phyloP scores from a whole-genome alignment of 2,113 vertebrate species.

The Morone saxatilis region DNA sequence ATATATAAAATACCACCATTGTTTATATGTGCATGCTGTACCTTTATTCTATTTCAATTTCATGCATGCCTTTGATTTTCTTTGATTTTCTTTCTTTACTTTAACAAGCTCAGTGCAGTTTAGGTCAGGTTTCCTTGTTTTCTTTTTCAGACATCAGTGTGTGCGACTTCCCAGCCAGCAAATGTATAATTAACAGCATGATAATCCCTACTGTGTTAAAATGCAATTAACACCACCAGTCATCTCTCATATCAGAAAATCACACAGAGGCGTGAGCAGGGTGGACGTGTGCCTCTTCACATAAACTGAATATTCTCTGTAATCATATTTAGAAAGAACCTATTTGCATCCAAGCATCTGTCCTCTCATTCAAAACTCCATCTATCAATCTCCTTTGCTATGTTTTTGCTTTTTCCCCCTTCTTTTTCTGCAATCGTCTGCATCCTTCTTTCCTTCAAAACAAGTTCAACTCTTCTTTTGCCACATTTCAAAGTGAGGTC shows the following conservation, averaged over 20 bases:
- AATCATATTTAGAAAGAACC: conserved; percentile 54
- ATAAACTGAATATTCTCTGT: conserved; percentile 59
- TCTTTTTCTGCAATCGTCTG: neutral
- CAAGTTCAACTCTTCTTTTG: neutral
- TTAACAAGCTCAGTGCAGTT: conserved; percentile 19
- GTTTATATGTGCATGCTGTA: conserved; percentile 6
- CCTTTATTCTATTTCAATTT: neutral
- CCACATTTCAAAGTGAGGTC: neutral
- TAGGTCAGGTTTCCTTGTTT: conserved; percentile 34
- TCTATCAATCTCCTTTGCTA: conserved; percentile 31
- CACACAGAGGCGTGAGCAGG: conserved; percentile 44
- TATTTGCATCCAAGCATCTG: conserved; percentile 55
- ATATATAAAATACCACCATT: conserved; percentile 5
- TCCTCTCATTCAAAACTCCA: conserved; percentile 25
- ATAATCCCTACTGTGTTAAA: conserved; percentile 64
- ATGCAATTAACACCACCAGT: conserved; percentile 68
- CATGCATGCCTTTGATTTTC: rapidly evolving
- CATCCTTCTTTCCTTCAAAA: neutral
- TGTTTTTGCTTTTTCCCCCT: neutral
- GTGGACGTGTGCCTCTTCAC: conserved; percentile 63
- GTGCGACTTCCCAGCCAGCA: conserved; percentile 32
- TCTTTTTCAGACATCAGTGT: conserved; percentile 10
- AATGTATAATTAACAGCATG: conserved; percentile 58
- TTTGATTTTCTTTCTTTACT: neutral
- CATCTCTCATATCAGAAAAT: conserved; percentile 64